Percentiles rank a stretch among this genome's conserved stretches.
Evolutionary conservation across 1,140 invertebrate species (phyloP).

Genomic region (Octopus sinensis): DNA sequence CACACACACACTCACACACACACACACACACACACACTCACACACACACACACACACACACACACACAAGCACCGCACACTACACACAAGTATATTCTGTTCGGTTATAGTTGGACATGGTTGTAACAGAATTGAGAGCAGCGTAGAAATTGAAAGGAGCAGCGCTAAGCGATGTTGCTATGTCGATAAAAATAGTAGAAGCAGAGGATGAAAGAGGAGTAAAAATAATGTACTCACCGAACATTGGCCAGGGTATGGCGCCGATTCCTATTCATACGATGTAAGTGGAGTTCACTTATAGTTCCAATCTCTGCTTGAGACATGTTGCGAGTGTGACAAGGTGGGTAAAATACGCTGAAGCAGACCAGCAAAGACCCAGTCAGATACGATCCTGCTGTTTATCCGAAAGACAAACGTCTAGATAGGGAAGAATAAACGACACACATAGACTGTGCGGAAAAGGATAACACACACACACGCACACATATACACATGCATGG

Average conservation of each 20-base stretch:
- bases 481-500: background rate
- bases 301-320: background rate
- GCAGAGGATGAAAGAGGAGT: background rate
- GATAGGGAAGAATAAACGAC: background rate
- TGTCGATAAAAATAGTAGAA: background rate
- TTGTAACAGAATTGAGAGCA: background rate
- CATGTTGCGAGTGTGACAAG: background rate
- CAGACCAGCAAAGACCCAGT: background rate
- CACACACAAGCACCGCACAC: background rate
- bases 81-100: background rate
- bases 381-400: background rate
- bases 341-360: background rate
- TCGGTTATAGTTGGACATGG: background rate
- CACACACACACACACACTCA: background rate
- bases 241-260: slow-evolving; percentile 5
- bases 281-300: background rate
- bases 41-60: background rate
- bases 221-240: background rate
- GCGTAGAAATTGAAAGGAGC: background rate
- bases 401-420: no score
- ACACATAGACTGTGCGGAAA: background rate
- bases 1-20: background rate
- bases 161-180: background rate
- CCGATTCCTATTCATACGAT: slow-evolving; percentile 12
- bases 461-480: background rate